Percentiles rank a stretch among this genome's conserved stretches.
Evolutionary conservation across 2,888 invertebrate genomes (phyloP).

Genomic region (Baccha elongata): DNA sequence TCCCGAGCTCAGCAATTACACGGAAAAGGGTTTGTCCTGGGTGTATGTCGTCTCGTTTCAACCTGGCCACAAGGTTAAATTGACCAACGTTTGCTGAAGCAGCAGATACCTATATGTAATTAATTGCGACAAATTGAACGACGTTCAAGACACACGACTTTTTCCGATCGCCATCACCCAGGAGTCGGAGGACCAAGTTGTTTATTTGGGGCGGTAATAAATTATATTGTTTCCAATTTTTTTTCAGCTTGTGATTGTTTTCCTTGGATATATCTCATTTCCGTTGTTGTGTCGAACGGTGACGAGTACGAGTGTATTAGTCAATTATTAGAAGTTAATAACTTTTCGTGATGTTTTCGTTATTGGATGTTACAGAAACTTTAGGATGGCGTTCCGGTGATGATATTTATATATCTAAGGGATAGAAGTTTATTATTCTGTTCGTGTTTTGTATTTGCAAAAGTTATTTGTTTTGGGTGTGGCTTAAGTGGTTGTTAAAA

Average conservation of each 20-base stretch:
- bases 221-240: slow-evolving; percentile 63
- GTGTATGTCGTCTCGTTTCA: not conserved
- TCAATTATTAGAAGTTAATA: slow-evolving; percentile 71
- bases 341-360: slow-evolving; percentile 66
- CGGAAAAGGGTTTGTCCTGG: slow-evolving; percentile 57
- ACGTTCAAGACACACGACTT: slow-evolving; percentile 80
- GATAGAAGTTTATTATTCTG: slow-evolving; percentile 28
- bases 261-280: slow-evolving; percentile 52
- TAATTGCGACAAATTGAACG: slow-evolving; percentile 82
- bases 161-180: slow-evolving; percentile 17
- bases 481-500: slow-evolving; percentile 62
- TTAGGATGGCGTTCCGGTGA: not conserved
- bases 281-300: slow-evolving; percentile 53
- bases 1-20: slow-evolving; percentile 27
- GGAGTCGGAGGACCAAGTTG: slow-evolving; percentile 19
- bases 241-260: slow-evolving; percentile 7
- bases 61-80: slow-evolving; percentile 58
- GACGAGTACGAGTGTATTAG: slow-evolving; percentile 25
- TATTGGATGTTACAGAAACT: slow-evolving; percentile 11
- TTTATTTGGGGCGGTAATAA: slow-evolving; percentile 68
- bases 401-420: too few species aligned
- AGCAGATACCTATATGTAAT: slow-evolving; percentile 77
- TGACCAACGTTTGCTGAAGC: slow-evolving; percentile 57
- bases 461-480: slow-evolving; percentile 66
- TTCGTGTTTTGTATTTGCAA: slow-evolving; percentile 38